Percentiles rank a stretch among this genome's conserved stretches.
Evolutionary conservation across 2,888 invertebrate genomes (phyloP).

Genomic region (Pterostichus madidus): DNA sequence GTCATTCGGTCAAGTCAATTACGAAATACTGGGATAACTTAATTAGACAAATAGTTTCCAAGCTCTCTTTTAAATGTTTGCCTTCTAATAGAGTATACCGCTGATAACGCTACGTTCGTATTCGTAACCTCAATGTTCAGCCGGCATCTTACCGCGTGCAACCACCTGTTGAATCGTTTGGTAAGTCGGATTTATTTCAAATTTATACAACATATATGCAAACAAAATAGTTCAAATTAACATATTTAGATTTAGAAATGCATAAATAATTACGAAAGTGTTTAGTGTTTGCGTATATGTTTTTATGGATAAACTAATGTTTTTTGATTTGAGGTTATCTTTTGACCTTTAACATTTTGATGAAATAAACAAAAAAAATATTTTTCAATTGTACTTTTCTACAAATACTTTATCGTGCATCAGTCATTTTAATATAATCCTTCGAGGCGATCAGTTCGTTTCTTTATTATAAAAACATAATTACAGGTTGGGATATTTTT

Average conservation of each 20-base stretch:
- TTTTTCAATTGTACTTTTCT: conserved; percentile 36
- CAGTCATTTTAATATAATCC: conserved; percentile 26
- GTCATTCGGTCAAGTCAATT: conserved; percentile 50
- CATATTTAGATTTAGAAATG: background rate
- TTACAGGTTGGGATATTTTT: conserved; percentile 37
- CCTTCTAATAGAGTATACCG: conserved; percentile 8
- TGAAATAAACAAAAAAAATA: conserved; percentile 57
- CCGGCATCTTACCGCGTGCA: conserved; percentile 64
- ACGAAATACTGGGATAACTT: conserved; percentile 37
- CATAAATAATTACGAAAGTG: conserved; percentile 51
- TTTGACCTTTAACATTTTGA: conserved; percentile 59
- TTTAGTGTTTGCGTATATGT: conserved; percentile 32
- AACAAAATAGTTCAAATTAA: background rate
- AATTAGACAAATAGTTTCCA: conserved; percentile 32
- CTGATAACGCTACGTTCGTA: no score
- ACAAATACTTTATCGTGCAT: conserved; percentile 16
- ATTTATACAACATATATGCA: background rate
- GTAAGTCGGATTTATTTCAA: conserved; percentile 67
- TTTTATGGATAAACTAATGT: background rate
- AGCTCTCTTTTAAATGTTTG: conserved; percentile 48
- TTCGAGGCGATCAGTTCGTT: background rate
- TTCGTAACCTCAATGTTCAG: conserved; percentile 54
- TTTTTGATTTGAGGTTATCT: conserved; percentile 60
- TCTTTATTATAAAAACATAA: conserved; percentile 6
- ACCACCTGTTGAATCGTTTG: conserved; percentile 69